Evolutionary conservation across 1,140 invertebrate species (phyloP).

Genomic region (Coenobita brevimanus): DNA sequence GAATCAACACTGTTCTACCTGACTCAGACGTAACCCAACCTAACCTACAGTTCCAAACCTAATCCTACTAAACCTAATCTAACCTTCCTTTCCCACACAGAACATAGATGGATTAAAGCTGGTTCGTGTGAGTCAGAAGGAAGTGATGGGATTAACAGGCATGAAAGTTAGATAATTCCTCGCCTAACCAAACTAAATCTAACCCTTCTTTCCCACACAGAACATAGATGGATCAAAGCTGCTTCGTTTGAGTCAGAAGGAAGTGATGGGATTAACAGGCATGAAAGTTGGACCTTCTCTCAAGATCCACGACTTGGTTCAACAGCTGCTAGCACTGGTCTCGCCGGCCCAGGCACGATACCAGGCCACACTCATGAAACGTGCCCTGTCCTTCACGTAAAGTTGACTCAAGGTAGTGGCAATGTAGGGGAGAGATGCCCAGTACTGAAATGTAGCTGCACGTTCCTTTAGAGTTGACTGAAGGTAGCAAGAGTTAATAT

Average conservation of each 20-base stretch:
- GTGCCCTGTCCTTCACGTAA: conserved; percentile 63
- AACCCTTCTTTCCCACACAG: too few relatives aligned
- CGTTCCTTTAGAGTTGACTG: too few relatives aligned
- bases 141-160: conserved; percentile 90
- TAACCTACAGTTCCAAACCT: too few relatives aligned
- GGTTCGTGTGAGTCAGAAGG: conserved; percentile 87
- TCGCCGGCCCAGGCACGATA: conserved; percentile 80
- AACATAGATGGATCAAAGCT: conserved; percentile 87
- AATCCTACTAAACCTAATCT: too few relatives aligned
- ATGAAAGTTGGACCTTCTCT: conserved; percentile 95
- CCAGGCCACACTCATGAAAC: conserved; percentile 68
- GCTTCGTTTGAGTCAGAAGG: conserved; percentile 87
- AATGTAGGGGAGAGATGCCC: neutral
- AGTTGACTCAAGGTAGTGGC: neutral
- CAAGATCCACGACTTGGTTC: conserved; percentile 93
- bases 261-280: conserved; percentile 90
- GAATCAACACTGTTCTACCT: too few relatives aligned
- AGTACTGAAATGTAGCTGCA: neutral
- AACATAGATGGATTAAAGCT: conserved; percentile 87
- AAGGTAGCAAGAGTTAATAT: too few relatives aligned
- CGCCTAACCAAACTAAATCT: too few relatives aligned
- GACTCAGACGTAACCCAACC: too few relatives aligned
- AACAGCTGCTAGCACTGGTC: conserved; percentile 88
- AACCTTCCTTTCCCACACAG: too few relatives aligned
- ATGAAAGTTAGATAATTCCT: conserved; percentile 95